Evolutionary conservation across 2,113 vertebrate genomes (phyloP), one percentile per base, ranked within the genome.

Genomic region (Phodopus roborovskii): DNA sequence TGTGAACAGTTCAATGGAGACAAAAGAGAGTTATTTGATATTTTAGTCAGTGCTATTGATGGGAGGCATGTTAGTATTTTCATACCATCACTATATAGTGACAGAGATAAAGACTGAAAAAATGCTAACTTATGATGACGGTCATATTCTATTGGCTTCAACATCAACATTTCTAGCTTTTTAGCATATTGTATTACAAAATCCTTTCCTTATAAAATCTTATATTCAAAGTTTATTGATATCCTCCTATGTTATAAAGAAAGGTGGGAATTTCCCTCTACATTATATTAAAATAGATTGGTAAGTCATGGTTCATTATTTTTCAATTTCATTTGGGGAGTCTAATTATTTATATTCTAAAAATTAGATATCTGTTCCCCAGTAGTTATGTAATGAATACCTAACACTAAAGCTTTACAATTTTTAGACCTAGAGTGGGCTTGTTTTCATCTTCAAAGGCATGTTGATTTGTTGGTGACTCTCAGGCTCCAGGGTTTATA

Each of bases 271-370:
- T 26, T 93, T 90, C 33, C 91, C 82, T 96, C 62, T 22, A 78
- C 16, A 87, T 86, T 74, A 88, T 94, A 89, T 86, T 88, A 94
- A 97, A 97, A 94, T 95, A 94, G 94, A 93, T 93, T 96, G 81
- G 60, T 36, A 91, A 93, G 94, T 95, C 87, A 96, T 66, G 82
- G 85, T 66, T 97, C 77, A 97, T 96, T 78, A 94, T 96, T 96
- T 97, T 96, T 94, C 77, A 97, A 74, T 96, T 90, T 94, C n/a
- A 92, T 39, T 74, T 93, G 94, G 8, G 42, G 78, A 91, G 85
- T 66, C 42, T 96, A 92, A 96, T 87, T 97, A 79, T 1, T 92
- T 94, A 92, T 19, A 96, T 73, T 94, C 16, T 95, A 74, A 96
- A 74, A 98, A 97, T 96, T 42, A 95, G 10, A 75, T 6, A 92